A percentile compares a stretch with the other conserved stretches of the same genome.
Conservation (phyloP, 2,113 vertebrate genomes). For the Equus przewalskii region DNA sequence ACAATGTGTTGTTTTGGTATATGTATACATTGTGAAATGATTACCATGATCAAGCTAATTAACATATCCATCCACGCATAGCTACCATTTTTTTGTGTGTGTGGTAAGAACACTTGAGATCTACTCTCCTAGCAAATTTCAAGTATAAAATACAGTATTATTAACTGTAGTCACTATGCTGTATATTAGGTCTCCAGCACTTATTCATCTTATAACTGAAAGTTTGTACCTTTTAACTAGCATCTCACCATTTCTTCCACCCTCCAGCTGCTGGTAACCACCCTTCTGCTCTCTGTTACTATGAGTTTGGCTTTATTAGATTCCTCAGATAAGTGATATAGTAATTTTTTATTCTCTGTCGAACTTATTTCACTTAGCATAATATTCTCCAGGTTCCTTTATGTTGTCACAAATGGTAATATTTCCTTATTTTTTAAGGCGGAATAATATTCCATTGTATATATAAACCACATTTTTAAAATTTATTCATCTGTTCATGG, state of each 20-base stretch:
- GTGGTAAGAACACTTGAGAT: neutral
- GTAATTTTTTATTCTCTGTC: neutral
- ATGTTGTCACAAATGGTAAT: neutral
- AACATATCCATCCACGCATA: neutral
- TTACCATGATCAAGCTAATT: neutral
- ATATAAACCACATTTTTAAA: neutral
- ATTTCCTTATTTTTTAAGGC: neutral
- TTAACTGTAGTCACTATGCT: conserved; percentile 1
- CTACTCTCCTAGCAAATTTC: neutral
- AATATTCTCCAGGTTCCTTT: neutral
- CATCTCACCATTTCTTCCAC: neutral
- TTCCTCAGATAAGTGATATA: neutral
- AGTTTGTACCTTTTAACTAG: neutral
- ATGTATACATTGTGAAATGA: neutral
- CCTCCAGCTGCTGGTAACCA: neutral
- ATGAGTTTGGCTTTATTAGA: neutral
- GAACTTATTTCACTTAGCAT: neutral
- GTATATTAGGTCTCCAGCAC: neutral
- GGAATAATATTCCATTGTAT: neutral
- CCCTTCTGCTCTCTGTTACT: neutral
- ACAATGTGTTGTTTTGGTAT: conserved; percentile 11
- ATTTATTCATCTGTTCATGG: neutral
- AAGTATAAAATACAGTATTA: neutral
- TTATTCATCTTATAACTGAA: neutral
- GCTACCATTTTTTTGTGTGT: neutral